phyloP scores from a whole-genome alignment of 1,140 invertebrate species.

The Polypedilum vanderplanki region DNA sequence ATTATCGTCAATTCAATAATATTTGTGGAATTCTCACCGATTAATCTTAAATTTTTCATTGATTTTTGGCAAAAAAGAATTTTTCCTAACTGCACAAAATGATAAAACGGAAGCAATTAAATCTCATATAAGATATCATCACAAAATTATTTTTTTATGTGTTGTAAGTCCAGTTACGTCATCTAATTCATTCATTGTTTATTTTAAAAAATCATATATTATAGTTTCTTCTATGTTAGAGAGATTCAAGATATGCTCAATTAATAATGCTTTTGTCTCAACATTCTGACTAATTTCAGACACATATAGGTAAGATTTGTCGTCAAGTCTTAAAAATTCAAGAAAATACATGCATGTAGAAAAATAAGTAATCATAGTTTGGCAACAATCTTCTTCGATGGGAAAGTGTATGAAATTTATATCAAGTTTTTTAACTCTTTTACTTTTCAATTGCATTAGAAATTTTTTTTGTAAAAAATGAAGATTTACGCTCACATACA shows the following conservation, averaged over 20 bases:
- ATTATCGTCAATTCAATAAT: too few species aligned
- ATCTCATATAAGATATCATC: too few species aligned
- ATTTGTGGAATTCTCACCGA: too few species aligned
- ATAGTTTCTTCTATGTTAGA: neutral
- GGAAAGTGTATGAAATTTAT: neutral
- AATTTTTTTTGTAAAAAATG: neutral
- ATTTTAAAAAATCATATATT: too few species aligned
- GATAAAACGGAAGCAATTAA: too few species aligned
- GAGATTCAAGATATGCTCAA: conserved; percentile 17
- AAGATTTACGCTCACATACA: neutral
- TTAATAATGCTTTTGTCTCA: conserved; percentile 3
- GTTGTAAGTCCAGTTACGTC: too few species aligned
- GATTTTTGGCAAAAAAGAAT: too few species aligned
- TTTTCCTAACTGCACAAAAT: too few species aligned
- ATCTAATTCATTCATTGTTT: too few species aligned
- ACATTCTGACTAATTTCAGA: neutral
- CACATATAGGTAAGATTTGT: neutral
- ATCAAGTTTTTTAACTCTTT: neutral
- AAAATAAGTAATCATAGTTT: neutral
- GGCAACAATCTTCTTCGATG: conserved; percentile 14
- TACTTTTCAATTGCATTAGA: neutral
- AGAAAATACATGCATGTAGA: neutral
- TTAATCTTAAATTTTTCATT: too few species aligned
- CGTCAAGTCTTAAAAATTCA: neutral
- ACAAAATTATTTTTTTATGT: too few species aligned